Base-by-base conservation (phyloP, 2,888 invertebrate species). In the Creontiades dilutus region DNA sequence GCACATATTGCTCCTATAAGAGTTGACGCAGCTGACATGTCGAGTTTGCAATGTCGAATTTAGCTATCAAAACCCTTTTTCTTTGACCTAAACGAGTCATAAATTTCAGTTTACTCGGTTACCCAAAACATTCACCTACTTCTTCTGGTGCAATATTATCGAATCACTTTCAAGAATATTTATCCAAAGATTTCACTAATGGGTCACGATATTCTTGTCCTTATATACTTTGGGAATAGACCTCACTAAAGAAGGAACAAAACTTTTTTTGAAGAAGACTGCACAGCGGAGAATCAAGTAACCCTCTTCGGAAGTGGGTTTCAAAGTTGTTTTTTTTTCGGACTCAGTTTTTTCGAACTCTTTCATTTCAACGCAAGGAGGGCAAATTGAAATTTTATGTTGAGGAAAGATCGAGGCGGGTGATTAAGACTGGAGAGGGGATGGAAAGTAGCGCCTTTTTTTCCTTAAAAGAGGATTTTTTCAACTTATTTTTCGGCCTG, bases 331-430 rank as follows among this genome's bases (percentile, higher is more conserved):
- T 57, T 57, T 57, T 61, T n/a, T 61, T 61, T 19, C 19, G 16
- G 61, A 19, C 61, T 19, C n/a, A 11, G 7, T 61, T 61, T 61
- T 61, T 61, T 19, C 12, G 11, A 61, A 61, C 61, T 61, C 52
- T n/a, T n/a, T 19, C 19, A 19, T 16, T 68, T 23, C 68, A 68
- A 23, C 23, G 27, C 19, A 19, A 68, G 27, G 68, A 23, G 68
- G 23, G 19, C 23, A 23, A 68, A 68, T 68, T 68, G 68, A 68
- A 23, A 68, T 68, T 68, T 68, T 68, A 68, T 68, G 68, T 68
- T 2, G 19, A 23, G 23, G 23, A 19, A 68, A 23, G 23, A 23
- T 68, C 11, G 68, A 23, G 68, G 68, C 23, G 5, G 68, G 68
- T 68, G 68, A 68, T 68, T 68, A 68, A 23, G 68, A 23, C 5